Evolutionary conservation across 1,140 invertebrate genomes (phyloP).

Genomic region (Drosophila ananassae): DNA sequence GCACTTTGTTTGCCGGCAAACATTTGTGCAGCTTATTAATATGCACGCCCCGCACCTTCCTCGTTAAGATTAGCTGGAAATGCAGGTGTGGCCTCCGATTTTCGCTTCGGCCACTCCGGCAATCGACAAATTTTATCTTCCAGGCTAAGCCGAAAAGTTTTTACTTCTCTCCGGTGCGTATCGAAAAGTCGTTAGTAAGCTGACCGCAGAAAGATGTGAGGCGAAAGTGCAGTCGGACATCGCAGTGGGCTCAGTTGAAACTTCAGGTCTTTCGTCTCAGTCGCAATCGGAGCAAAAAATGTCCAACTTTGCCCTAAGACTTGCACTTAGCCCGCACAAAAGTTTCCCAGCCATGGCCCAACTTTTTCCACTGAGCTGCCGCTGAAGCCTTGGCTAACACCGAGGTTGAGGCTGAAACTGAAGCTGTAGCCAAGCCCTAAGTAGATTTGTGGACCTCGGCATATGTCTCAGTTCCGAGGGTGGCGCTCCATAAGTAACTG

Average conservation of each 20-base stretch:
- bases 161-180: slow-evolving; percentile 50
- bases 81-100: slow-evolving; percentile 38
- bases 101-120: slow-evolving; percentile 18
- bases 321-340: slow-evolving; percentile 68
- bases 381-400: slow-evolving; percentile 30
- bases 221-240: slow-evolving; percentile 21
- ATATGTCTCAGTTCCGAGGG: slow-evolving; percentile 48
- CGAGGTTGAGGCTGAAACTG: slow-evolving; percentile 24
- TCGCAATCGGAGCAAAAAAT: slow-evolving; percentile 59
- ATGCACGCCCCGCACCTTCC: slow-evolving; percentile 46
- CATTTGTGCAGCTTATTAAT: slow-evolving; percentile 78
- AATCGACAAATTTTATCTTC: slow-evolving; percentile 72
- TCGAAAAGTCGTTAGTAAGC: slow-evolving; percentile 79
- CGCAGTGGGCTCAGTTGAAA: slow-evolving; percentile 22
- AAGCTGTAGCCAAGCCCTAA: slow-evolving; percentile 25
- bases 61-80: slow-evolving; percentile 38
- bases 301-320: slow-evolving; percentile 63
- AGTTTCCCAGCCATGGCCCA: slow-evolving; percentile 37
- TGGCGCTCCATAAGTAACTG: slow-evolving; percentile 20
- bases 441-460: slow-evolving; percentile 63
- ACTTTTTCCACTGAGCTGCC: slow-evolving; percentile 59
- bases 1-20: slow-evolving; percentile 64
- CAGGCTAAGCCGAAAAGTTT: slow-evolving; percentile 64
- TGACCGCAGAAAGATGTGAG: slow-evolving; percentile 69
- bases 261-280: slow-evolving; percentile 40